Base-by-base conservation (phyloP, 2,113 vertebrate genomes). In the Percopsis transmontana region DNA sequence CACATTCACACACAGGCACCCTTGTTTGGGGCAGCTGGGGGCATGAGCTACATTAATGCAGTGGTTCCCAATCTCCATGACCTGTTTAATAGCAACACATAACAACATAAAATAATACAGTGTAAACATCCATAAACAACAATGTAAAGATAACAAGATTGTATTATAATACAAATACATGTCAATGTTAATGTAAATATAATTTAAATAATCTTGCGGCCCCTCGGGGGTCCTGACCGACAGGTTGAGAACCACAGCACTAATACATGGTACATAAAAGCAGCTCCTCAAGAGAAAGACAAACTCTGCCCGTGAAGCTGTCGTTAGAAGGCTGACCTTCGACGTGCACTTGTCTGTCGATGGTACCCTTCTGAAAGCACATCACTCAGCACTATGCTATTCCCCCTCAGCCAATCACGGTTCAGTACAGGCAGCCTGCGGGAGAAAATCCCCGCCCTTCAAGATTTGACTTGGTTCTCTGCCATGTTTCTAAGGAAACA, bases 241-340 rank as follows among this genome's bases (percentile, higher is more conserved):
- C 40, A 41, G 40, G 5, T 41, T 41, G 40, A 12, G 40, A 70
- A 68, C n/a, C 68, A 70, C 82, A 67, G 74, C 68, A 74, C 54
- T 90, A 90, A 90, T 89, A 79, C 87, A 78, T 80, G 74, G 79
- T 72, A 82, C 83, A 90, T 89, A 77, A 91, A 91, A 88, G 70
- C 62, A 57, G 70, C 76, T 72, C 72, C 72, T 88, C 75, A 62
- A 41, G 42, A 78, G 64, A 85, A 89, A 81, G 81, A 33, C 75
- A 86, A 87, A 89, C 75, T 83, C 76, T 62, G 62, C 74, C 63
- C 58, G 50, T 67, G 70, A 68, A 81, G 77, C 77, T 72, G 86
- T 85, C 86, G 82, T 89, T 89, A 84, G 77, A 77, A 2, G 72
- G 61, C 58, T 86, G 84, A 92, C 82, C 88, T 38, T 84, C 71